phyloP scores from a whole-genome alignment of 2,888 invertebrate genomes.

The Orthonychiurus folsomi region DNA sequence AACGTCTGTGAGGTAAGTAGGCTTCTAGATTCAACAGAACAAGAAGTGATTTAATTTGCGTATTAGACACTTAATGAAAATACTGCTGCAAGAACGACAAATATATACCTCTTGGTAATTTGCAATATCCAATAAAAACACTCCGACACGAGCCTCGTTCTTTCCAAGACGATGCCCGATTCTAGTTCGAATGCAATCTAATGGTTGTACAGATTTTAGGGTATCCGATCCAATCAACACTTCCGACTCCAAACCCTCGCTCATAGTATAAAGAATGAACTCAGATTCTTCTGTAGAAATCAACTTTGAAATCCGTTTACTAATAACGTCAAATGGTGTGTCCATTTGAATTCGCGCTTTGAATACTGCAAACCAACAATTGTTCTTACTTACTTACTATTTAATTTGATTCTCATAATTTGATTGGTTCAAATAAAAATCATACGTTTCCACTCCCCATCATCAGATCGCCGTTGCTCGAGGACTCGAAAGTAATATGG shows the following conservation, averaged over 20 bases:
- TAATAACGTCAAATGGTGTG: not conserved
- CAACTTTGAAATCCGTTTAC: not conserved
- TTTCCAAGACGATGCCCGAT: constrained; percentile 4
- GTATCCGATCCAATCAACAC: not conserved
- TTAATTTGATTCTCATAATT: too few species aligned
- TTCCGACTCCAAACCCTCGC: not conserved
- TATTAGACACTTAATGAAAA: too few species aligned
- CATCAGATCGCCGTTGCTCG: too few species aligned
- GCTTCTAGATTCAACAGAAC: too few species aligned
- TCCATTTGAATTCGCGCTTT: not conserved
- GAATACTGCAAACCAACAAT: too few species aligned
- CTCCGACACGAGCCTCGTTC: not conserved
- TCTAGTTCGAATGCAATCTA: constrained; percentile 6
- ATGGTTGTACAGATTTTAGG: not conserved
- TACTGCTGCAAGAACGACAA: not conserved
- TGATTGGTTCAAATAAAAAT: too few species aligned
- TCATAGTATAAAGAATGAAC: not conserved
- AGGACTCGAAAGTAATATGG: too few species aligned
- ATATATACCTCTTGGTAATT: constrained; percentile 2
- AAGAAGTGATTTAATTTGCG: too few species aligned
- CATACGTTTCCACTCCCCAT: too few species aligned
- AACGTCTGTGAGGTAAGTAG: not conserved
- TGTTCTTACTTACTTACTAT: too few species aligned
- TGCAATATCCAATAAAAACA: constrained; percentile 2
- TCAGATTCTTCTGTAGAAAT: not conserved